phyloP scores from a whole-genome alignment of 2,113 vertebrate genomes.

The Heliornis fulica region DNA sequence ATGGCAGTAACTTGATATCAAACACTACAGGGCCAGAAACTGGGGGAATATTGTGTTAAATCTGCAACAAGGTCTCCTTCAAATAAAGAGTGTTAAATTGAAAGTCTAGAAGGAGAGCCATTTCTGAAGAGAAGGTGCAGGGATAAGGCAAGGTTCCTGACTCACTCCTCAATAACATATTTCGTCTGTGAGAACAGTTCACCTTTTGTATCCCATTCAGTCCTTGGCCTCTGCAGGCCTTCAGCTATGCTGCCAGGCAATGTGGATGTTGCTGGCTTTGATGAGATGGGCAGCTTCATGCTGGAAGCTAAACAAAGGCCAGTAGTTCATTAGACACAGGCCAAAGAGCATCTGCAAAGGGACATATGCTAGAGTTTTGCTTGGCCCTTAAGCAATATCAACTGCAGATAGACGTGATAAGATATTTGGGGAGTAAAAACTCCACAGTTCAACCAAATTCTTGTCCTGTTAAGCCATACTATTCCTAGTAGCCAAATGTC shows the following conservation, averaged over 20 bases:
- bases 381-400: neutral
- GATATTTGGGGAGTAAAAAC: neutral
- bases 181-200: neutral
- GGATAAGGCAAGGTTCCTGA: neutral
- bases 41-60: neutral
- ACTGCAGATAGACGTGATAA: neutral
- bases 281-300: neutral
- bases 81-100: neutral
- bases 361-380: neutral
- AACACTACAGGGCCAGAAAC: neutral
- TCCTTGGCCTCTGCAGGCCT: neutral
- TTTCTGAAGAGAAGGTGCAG: neutral
- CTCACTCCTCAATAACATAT: neutral
- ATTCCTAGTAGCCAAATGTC: neutral
- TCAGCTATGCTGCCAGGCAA: neutral
- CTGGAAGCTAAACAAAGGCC: constrained; percentile 26
- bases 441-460: neutral
- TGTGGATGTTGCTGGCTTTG: neutral
- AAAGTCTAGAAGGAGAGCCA: neutral
- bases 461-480: neutral
- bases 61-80: neutral
- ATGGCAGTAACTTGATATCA: neutral
- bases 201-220: neutral
- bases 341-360: constrained; percentile 1
- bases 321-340: neutral